Evolutionary conservation across 2,113 vertebrate genomes (phyloP).

Genomic region (Eudyptes chrysolophus): DNA sequence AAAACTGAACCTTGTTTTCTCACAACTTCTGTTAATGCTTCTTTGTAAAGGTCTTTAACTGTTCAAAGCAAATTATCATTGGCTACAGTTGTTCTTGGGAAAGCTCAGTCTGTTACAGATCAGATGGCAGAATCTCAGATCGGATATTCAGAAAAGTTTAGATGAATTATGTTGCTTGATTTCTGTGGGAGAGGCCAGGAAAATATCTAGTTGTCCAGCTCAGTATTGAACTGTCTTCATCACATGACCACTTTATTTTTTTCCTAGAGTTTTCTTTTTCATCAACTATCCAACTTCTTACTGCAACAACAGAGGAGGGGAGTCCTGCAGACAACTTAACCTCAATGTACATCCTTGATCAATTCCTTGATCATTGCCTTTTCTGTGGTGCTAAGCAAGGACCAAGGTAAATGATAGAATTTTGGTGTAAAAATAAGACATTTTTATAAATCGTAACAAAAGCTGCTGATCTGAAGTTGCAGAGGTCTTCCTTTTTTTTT

Average conservation of each 20-base stretch:
- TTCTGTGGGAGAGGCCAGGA: background rate
- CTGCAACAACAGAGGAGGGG: background rate
- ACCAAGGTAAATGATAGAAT: background rate
- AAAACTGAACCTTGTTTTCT: background rate
- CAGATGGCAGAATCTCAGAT: background rate
- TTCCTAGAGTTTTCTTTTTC: background rate
- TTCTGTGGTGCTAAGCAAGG: background rate
- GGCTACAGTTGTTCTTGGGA: background rate
- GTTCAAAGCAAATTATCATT: background rate
- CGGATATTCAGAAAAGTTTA: background rate
- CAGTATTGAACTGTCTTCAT: background rate
- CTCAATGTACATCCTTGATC: background rate
- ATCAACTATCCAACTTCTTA: background rate
- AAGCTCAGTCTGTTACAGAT: background rate
- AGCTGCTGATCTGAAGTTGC: background rate
- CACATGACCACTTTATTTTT: background rate
- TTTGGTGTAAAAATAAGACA: background rate
- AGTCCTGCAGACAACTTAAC: background rate
- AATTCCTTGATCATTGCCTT: background rate
- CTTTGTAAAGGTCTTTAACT: background rate
- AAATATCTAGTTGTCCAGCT: background rate
- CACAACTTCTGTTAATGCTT: background rate
- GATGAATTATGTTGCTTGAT: background rate
- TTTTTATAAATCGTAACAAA: background rate
- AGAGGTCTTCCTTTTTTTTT: background rate